Evolutionary conservation across 2,888 invertebrate species (phyloP).

Genomic region (Blomia tropicalis): DNA sequence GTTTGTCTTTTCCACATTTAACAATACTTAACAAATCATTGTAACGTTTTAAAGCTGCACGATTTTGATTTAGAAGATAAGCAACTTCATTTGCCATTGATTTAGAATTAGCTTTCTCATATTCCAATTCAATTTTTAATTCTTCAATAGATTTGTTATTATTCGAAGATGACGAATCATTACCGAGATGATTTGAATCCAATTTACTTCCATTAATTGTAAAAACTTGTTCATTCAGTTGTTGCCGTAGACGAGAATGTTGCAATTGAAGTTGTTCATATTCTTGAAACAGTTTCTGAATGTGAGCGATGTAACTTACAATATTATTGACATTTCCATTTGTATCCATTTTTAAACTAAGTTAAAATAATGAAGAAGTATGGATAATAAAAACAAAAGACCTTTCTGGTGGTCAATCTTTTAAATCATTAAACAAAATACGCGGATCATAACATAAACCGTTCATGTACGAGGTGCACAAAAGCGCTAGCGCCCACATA

Average conservation of each 20-base stretch:
- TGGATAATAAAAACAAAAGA: too few species aligned
- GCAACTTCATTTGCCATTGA: slow-evolving; percentile 26
- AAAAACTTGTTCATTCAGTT: slow-evolving; percentile 24
- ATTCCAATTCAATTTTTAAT: slow-evolving; percentile 12
- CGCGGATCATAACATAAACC: too few species aligned
- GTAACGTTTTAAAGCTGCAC: background rate
- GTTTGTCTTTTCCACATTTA: background rate
- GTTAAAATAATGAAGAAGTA: too few species aligned
- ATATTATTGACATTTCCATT: background rate
- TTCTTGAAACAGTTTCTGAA: slow-evolving; percentile 27
- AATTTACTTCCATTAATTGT: background rate
- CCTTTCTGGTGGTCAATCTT: too few species aligned
- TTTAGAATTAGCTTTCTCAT: slow-evolving; percentile 25
- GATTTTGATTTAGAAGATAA: slow-evolving; percentile 24
- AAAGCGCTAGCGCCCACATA: too few species aligned
- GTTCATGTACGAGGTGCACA: too few species aligned
- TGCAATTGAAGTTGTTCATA: slow-evolving; percentile 29
- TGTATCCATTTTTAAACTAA: background rate
- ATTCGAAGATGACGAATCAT: too few species aligned
- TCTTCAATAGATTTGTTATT: slow-evolving; percentile 7
- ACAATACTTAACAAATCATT: slow-evolving; percentile 1
- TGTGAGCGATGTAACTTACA: background rate
- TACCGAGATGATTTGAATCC: background rate
- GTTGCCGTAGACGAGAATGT: slow-evolving; percentile 27
- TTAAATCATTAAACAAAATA: too few species aligned